These are phyloP conservation scores for Galleria mellonella DNA, from an alignment of 1,140 invertebrate genomes.

Conservation along the genomic window DNA sequence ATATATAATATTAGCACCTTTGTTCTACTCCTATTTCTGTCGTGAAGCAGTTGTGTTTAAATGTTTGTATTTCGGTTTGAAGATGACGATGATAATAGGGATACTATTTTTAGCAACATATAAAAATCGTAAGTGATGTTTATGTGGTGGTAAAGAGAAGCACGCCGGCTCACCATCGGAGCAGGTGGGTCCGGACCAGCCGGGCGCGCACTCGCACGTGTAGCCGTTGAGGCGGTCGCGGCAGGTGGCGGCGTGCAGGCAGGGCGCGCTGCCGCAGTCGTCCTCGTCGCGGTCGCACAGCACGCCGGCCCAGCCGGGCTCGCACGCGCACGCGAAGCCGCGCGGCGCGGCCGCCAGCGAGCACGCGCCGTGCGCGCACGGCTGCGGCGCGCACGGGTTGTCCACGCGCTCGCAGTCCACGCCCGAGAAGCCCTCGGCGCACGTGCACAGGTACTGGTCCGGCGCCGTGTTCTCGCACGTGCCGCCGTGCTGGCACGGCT, in stretches of 20 bases:
- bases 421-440: slow-evolving; percentile 93
- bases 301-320: slow-evolving; percentile 87
- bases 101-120: too few relatives aligned
- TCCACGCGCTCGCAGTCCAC: slow-evolving; percentile 92
- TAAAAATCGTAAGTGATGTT: too few relatives aligned
- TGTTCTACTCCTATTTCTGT: too few relatives aligned
- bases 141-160: too few relatives aligned
- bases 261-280: slow-evolving; percentile 85
- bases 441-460: slow-evolving; percentile 93
- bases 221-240: slow-evolving; percentile 81
- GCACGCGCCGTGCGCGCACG: slow-evolving; percentile 91
- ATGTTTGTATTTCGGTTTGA: too few relatives aligned
- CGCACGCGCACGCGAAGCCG: slow-evolving; percentile 87
- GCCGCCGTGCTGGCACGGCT: slow-evolving; percentile 95
- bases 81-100: too few relatives aligned
- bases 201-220: slow-evolving; percentile 71
- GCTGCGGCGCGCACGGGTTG: slow-evolving; percentile 92
- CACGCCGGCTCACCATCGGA: slow-evolving; percentile 29
- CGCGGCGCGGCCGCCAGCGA: slow-evolving; percentile 63
- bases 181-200: slow-evolving; percentile 51
- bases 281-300: slow-evolving; percentile 79
- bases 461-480: slow-evolving; percentile 96
- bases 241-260: slow-evolving; percentile 89
- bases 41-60: too few relatives aligned
- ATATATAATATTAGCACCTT: too few relatives aligned